Evolutionary conservation across 1,140 invertebrate genomes (phyloP), one percentile per base, ranked within the genome.

Genomic region (Spodoptera litura): DNA sequence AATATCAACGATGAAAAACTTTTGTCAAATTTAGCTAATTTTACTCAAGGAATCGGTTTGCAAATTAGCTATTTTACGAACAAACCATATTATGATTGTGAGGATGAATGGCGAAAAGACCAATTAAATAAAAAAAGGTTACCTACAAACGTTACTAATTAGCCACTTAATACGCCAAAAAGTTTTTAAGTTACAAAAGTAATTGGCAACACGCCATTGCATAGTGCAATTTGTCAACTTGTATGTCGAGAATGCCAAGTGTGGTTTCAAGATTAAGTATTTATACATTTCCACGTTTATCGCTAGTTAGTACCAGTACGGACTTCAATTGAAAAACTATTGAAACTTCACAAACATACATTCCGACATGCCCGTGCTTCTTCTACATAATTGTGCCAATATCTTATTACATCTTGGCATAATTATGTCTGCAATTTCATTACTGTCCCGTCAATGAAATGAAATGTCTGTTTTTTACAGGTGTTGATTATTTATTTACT

Each of bases 211-310:
- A 9, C 20, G 62, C 62, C 38, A 66, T 38, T 66, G 20, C 38
- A 25, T 3, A 66, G 62, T 49, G 62, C n/a, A 66, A 66, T 66
- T 66, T 66, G 62, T 66, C 62, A 64, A 15, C 61, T 44, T 44
- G 5, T 49, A 66, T 49, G 35, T 38, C 4, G 25, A 15, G 35
- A 66, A 64, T 64, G 61, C 38, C 61, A 64, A 66, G 15, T 13
- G 38, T 49, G 15, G 62, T 66, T 49, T 49, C n/a, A 66, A 66
- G 62, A 66, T 66, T 66, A 66, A 49, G 38, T 49, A 49, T 38
- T 15, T 49, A 49, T 10, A 20, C 44, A 49, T 12, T 49, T 44
- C 61, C 38, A 15, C 61, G 11, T 64, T 64, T 49, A 64, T 64
- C 62, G 62, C 44, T 66, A 66, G 38, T 25, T 44, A 11, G 9